phyloP scores from a whole-genome alignment of 92 coral and sea anemone species.

The Bergia puertoricense region DNA sequence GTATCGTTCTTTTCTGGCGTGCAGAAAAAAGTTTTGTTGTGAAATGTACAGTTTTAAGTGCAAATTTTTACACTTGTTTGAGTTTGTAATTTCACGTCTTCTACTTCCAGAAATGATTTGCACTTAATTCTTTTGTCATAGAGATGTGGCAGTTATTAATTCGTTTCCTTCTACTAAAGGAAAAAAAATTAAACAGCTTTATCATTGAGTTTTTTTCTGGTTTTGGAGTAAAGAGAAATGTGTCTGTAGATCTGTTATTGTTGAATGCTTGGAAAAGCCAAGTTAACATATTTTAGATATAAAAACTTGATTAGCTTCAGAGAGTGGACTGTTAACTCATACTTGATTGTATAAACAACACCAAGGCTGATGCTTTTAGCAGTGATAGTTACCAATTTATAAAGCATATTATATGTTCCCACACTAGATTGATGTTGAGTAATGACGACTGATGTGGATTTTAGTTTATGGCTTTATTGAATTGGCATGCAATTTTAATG shows the following conservation, averaged over 20 bases:
- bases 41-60: neutral
- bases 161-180: neutral
- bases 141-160: neutral
- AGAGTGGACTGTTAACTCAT: neutral
- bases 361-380: neutral
- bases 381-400: neutral
- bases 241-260: neutral
- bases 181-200: neutral
- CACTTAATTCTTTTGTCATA: neutral
- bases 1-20: neutral
- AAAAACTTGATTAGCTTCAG: conserved; percentile 13
- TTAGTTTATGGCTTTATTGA: neutral
- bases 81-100: conserved; percentile 12
- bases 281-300: neutral
- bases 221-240: neutral
- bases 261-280: neutral
- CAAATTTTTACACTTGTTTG: neutral
- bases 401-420: neutral
- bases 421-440: neutral
- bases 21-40: neutral
- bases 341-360: neutral
- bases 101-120: conserved; percentile 21
- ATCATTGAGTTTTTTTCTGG: neutral
- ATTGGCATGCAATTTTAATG: neutral
- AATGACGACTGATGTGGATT: neutral